phyloP scores from a whole-genome alignment of 2,888 invertebrate species.

The Lymantria monacha region DNA sequence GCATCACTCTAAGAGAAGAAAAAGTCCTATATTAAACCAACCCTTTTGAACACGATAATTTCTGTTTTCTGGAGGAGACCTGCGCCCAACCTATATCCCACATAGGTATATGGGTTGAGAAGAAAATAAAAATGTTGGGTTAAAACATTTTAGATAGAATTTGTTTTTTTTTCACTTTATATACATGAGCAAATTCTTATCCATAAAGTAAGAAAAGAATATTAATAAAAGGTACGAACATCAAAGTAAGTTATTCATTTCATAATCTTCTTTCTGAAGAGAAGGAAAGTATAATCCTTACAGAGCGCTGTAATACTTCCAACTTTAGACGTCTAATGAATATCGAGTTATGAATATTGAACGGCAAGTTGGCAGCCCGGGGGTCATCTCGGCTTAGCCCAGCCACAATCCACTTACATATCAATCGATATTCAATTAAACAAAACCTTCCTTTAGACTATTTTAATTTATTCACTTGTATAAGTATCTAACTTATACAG shows the following conservation, averaged over 20 bases:
- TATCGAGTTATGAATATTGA: conserved; percentile 66
- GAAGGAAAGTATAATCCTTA: conserved; percentile 59
- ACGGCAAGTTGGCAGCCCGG: conserved; percentile 45
- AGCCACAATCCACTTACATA: conserved; percentile 51
- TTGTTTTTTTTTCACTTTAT: too few relatives aligned
- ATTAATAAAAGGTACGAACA: neutral
- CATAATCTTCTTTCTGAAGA: conserved; percentile 43
- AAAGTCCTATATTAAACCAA: too few relatives aligned
- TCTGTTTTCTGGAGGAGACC: too few relatives aligned
- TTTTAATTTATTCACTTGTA: neutral
- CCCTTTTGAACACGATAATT: too few relatives aligned
- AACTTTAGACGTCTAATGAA: conserved; percentile 58
- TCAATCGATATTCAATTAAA: conserved; percentile 51
- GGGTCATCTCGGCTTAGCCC: conserved; percentile 51
- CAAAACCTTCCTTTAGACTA: conserved; percentile 9
- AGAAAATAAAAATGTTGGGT: too few relatives aligned
- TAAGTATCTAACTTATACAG: too few relatives aligned
- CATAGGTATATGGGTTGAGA: too few relatives aligned
- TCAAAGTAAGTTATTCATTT: conserved; percentile 11
- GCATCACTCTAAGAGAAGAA: too few relatives aligned
- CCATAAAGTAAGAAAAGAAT: too few relatives aligned
- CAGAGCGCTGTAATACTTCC: conserved; percentile 52
- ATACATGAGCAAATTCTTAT: too few relatives aligned
- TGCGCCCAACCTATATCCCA: too few relatives aligned
- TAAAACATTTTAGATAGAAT: too few relatives aligned